Evolutionary conservation across 2,113 vertebrate genomes (phyloP), one percentile per base, ranked within the genome.

Genomic region (Xiphorhynchus elegans): DNA sequence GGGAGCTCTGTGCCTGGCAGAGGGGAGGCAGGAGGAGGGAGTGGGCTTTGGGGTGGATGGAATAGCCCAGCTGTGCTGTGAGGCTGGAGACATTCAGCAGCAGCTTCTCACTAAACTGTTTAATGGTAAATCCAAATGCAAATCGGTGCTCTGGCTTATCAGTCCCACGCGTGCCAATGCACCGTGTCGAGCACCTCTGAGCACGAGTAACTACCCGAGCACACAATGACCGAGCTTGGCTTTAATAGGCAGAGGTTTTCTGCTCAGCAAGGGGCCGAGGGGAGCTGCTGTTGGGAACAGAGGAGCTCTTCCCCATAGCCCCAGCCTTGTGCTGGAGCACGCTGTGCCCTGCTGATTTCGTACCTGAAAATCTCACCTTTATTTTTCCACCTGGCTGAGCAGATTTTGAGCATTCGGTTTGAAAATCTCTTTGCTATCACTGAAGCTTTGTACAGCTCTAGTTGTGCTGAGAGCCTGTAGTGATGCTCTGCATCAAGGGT

Each of bases 111-210:
- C 29, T 52, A 9, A 89, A 31, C 42, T n/a, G 12, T 42, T 84
- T 87, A 93, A 86, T 89, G 50, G 55, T 29, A 88, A 95, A 96
- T 69, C 80, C 5, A 6, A 90, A 86, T 90, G 89, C 76, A 92
- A 86, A 90, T 88, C n/a, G 40, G 35, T 6, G 58, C 58, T 83
- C 83, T 60, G 67, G 50, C 24, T 95, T 88, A 76, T 47, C 86
- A 53, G 63, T 77, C 76, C 63, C 42, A 20, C 10, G 3, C 0
- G 4, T 86, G 40, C 80, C 67, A 69, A 1, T 8, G 67, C 59
- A 40, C 67, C 3, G 2, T 31, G 49, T 49, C 0, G 0, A 92
- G 50, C 83, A 72, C 47, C n/a, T 79, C 1, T 0, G 56, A 75
- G 70, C 33, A 3, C 39, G 35, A 44, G 44, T 52, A 56, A 88